phyloP scores from a whole-genome alignment of 2,888 invertebrate species.

The Cryptus armator region DNA sequence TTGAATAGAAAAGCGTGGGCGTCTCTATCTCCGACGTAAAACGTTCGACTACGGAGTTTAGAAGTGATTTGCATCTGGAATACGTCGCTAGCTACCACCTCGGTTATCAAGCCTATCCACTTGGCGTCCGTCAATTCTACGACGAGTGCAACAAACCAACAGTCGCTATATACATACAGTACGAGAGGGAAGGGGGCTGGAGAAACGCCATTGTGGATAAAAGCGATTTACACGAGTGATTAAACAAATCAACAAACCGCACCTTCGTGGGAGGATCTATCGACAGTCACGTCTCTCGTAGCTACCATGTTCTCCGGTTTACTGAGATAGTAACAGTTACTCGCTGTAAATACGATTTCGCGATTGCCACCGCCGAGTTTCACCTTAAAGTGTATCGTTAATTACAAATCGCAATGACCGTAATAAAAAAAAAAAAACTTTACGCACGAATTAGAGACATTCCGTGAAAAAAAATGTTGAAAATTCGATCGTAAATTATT shows the following conservation, averaged over 20 bases:
- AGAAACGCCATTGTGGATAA: constrained; percentile 23
- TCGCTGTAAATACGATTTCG: constrained; percentile 70
- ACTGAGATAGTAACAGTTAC: constrained; percentile 72
- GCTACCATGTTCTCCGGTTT: constrained; percentile 70
- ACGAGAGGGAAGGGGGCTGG: not conserved
- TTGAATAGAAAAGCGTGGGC: constrained; percentile 77
- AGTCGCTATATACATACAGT: constrained; percentile 3
- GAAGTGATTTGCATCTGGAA: constrained; percentile 72
- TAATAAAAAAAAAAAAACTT: not conserved
- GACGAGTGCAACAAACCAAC: constrained; percentile 16
- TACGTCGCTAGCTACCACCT: constrained; percentile 70
- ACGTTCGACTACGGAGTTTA: constrained; percentile 67
- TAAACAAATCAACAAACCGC: constrained; percentile 65
- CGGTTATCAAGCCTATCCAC: constrained; percentile 80
- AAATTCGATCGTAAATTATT: too few species aligned
- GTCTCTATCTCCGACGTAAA: constrained; percentile 70
- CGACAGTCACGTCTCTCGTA: constrained; percentile 74
- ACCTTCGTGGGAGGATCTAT: constrained; percentile 77
- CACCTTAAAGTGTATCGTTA: constrained; percentile 58
- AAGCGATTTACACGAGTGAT: constrained; percentile 51
- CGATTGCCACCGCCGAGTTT: constrained; percentile 68
- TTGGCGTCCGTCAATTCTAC: constrained; percentile 74
- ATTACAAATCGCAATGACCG: constrained; percentile 20
- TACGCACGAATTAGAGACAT: not conserved
- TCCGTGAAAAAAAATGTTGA: too few species aligned